Evolutionary conservation across 2,797 vertebrate species (phyloP).

Genomic region (Karalla daura): DNA sequence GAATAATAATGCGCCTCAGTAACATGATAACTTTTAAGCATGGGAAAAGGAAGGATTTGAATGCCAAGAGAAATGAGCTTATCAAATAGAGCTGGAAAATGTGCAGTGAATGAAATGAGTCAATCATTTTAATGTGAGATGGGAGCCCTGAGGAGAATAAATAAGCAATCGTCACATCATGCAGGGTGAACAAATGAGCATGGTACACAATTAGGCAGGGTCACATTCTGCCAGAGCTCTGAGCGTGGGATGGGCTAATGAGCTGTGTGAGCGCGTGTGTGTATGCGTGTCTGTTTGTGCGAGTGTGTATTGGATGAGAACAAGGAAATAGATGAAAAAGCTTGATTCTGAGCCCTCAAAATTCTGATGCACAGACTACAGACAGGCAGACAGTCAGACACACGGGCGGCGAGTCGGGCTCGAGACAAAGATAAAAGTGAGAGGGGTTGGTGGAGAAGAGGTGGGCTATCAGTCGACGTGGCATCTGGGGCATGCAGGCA

Average conservation of each 20-base stretch:
- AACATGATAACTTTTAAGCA: conserved; percentile 81
- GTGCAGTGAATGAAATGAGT: conserved; percentile 87
- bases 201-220: conserved; percentile 86
- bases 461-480: conserved; percentile 64
- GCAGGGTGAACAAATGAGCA: conserved; percentile 86
- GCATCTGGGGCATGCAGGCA: conserved; percentile 66
- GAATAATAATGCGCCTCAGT: conserved; percentile 80
- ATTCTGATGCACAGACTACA: conserved; percentile 58
- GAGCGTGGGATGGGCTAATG: conserved; percentile 82
- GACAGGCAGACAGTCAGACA: conserved; percentile 64
- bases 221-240: conserved; percentile 82
- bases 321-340: conserved; percentile 59
- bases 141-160: conserved; percentile 86
- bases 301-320: conserved; percentile 41
- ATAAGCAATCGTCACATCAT: conserved; percentile 87
- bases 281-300: conserved; percentile 43
- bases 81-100: conserved; percentile 87
- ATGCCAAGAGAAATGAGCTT: conserved; percentile 81
- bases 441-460: conserved; percentile 55
- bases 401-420: conserved; percentile 54
- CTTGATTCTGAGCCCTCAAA: conserved; percentile 55
- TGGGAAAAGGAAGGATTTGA: conserved; percentile 72
- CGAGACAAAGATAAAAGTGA: conserved; percentile 66
- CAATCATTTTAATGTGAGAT: conserved; percentile 87
- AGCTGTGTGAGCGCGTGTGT: conserved; percentile 67